Conservation (phyloP, 1,140 invertebrate genomes). For the Patella vulgata region DNA sequence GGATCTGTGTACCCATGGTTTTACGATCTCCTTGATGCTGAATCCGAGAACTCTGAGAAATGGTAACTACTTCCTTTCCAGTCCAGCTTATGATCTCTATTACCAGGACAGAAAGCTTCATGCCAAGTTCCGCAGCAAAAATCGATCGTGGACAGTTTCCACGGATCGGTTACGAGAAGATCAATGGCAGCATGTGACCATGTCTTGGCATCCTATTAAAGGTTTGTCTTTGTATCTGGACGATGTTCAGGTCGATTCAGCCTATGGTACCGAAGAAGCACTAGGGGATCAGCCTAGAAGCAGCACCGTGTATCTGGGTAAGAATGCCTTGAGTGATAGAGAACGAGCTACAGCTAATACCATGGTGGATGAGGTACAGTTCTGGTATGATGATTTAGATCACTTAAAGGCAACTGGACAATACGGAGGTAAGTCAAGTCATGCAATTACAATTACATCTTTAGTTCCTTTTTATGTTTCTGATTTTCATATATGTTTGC, state of each 20-base stretch:
- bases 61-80: conserved; percentile 52
- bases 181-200: conserved; percentile 58
- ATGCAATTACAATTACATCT: conserved; percentile 4
- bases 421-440: conserved; percentile 47
- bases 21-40: conserved; percentile 58
- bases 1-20: conserved; percentile 56
- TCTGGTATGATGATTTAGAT: conserved; percentile 57
- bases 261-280: conserved; percentile 18
- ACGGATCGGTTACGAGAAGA: conserved; percentile 40
- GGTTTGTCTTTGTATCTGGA: conserved; percentile 57
- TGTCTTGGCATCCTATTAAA: conserved; percentile 57
- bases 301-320: conserved; percentile 47
- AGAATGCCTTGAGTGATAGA: conserved; percentile 18
- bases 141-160: conserved; percentile 49
- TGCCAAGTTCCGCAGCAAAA: conserved; percentile 40
- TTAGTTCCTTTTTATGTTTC: no score
- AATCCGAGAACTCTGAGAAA: conserved; percentile 47
- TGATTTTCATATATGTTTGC: no score
- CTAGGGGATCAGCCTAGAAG: conserved; percentile 37
- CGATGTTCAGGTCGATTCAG: conserved; percentile 34
- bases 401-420: conserved; percentile 37
- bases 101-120: conserved; percentile 52
- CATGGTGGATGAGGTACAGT: conserved; percentile 59
- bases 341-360: conserved; percentile 30
- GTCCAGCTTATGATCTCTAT: conserved; percentile 57